phyloP scores from a whole-genome alignment of 2,888 invertebrate genomes.

The Standfussiana lucernea region DNA sequence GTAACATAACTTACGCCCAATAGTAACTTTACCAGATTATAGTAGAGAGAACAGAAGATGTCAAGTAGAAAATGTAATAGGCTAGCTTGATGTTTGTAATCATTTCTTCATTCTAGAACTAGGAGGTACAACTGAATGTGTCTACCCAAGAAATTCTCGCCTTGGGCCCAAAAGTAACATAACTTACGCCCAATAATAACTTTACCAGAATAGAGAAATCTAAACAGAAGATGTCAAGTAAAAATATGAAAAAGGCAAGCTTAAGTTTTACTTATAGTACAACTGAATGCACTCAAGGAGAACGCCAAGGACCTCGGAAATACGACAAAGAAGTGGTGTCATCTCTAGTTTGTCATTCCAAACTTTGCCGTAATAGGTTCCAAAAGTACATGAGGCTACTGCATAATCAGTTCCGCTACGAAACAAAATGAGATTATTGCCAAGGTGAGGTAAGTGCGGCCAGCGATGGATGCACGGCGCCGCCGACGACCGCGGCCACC shows the following conservation, averaged over 20 bases:
- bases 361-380: slow-evolving; percentile 52
- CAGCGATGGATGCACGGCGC: slow-evolving; percentile 81
- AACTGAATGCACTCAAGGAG: slow-evolving; percentile 3
- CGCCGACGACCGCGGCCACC: slow-evolving; percentile 76
- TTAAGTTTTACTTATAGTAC: not conserved
- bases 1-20: slow-evolving; percentile 30
- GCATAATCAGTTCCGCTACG: slow-evolving; percentile 82
- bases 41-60: slow-evolving; percentile 3
- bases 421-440: slow-evolving; percentile 85
- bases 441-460: slow-evolving; percentile 85
- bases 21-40: slow-evolving; percentile 17
- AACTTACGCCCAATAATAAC: slow-evolving; percentile 19
- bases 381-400: slow-evolving; percentile 70
- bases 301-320: slow-evolving; percentile 3
- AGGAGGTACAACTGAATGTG: not conserved
- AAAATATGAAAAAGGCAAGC: not conserved
- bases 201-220: slow-evolving; percentile 2
- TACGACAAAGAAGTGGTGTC: slow-evolving; percentile 26
- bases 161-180: slow-evolving; percentile 19
- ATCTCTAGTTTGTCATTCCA: slow-evolving; percentile 38
- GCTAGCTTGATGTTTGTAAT: not conserved
- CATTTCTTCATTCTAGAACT: not conserved
- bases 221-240: slow-evolving; percentile 6
- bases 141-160: not conserved
- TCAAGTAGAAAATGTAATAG: not conserved